phyloP scores from a whole-genome alignment of 2,888 invertebrate genomes.

The Kryphioiulus occultus region DNA sequence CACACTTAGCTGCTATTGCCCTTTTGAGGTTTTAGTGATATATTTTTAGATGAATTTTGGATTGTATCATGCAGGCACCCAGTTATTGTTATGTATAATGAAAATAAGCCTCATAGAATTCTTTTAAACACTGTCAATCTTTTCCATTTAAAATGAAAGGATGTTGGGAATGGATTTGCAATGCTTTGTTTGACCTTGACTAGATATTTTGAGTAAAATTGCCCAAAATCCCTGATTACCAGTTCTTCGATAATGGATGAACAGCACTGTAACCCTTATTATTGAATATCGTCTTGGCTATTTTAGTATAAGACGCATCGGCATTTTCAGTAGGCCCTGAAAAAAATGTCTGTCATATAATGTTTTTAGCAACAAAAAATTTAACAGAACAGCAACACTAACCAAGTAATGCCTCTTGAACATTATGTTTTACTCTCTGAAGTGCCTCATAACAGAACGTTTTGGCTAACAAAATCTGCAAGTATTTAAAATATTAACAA shows the following conservation, averaged over 20 bases:
- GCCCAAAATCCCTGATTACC: not conserved
- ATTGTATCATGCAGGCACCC: no score
- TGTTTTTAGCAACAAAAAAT: not conserved
- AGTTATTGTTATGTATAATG: no score
- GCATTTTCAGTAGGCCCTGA: constrained; percentile 60
- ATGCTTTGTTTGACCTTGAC: not conserved
- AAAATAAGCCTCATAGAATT: no score
- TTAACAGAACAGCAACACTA: not conserved
- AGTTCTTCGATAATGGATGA: constrained; percentile 68
- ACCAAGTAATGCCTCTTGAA: constrained; percentile 57
- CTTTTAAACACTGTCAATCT: no score
- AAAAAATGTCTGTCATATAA: not conserved
- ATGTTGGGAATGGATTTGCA: not conserved
- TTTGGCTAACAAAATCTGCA: constrained; percentile 64
- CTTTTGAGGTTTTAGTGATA: no score
- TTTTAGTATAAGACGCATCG: constrained; percentile 65
- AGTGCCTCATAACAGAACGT: constrained; percentile 66
- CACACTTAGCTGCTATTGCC: no score
- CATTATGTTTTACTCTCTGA: constrained; percentile 63
- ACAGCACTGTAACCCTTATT: constrained; percentile 70
- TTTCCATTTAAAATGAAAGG: not conserved
- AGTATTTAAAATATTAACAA: constrained; percentile 29
- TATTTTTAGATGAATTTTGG: no score
- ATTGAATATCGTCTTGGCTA: constrained; percentile 68
- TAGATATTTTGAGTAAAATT: not conserved